Evolutionary conservation across 2,797 vertebrate species (phyloP).

Genomic region (Arnoldichthys spilopterus): DNA sequence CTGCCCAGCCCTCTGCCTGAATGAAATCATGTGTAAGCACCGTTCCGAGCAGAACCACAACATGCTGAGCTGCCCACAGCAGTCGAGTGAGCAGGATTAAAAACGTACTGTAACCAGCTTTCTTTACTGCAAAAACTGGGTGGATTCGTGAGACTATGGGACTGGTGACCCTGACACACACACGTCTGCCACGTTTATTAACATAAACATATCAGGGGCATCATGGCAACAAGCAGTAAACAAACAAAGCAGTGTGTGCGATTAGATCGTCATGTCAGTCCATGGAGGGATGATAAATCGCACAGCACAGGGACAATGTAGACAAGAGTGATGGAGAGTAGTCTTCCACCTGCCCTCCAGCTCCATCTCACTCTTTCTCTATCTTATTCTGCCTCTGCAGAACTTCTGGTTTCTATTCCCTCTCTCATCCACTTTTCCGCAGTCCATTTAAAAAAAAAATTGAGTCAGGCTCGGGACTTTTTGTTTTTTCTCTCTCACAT

Average conservation of each 20-base stretch:
- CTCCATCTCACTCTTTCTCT: constrained; percentile 25
- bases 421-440: constrained; percentile 30
- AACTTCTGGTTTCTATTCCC: constrained; percentile 2
- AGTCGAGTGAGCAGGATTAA: not conserved
- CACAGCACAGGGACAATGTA: constrained; percentile 27
- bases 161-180: constrained; percentile 35
- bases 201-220: constrained; percentile 45
- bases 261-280: constrained; percentile 48
- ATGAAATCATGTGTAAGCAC: not conserved
- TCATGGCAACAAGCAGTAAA: constrained; percentile 43
- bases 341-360: constrained; percentile 24
- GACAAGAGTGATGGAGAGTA: constrained; percentile 46
- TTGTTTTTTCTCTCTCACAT: too few relatives aligned
- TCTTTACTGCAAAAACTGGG: not conserved
- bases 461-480: too few relatives aligned
- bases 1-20: not conserved
- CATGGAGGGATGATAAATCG: constrained; percentile 51
- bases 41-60: not conserved
- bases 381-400: not conserved
- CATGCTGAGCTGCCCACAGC: not conserved
- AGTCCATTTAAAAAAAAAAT: constrained; percentile 8
- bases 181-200: constrained; percentile 46
- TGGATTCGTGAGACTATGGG: constrained; percentile 4
- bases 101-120: not conserved
- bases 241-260: constrained; percentile 46